Percentiles rank a stretch among this genome's conserved stretches.
These are phyloP conservation scores for Gadus chalcogrammus DNA, from an alignment of 2,113 vertebrate genomes.

Conservation along the genomic window DNA sequence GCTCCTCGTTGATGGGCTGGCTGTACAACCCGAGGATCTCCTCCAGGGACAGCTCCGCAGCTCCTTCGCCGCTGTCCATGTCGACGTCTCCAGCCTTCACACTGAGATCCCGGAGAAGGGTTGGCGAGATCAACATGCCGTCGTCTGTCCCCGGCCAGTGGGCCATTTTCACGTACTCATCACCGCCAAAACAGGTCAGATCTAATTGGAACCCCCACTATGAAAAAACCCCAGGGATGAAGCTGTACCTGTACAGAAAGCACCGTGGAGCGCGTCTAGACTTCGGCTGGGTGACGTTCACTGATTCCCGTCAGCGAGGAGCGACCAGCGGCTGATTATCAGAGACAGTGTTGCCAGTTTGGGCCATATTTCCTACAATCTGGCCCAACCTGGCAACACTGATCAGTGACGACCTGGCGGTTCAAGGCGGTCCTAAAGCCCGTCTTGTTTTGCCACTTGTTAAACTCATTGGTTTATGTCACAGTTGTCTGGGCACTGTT, in stretches of 20 bases:
- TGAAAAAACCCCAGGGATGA: too few relatives aligned
- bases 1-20: slow-evolving; percentile 96
- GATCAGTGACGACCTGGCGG: too few relatives aligned
- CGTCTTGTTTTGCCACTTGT: background rate
- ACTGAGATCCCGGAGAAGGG: slow-evolving; percentile 41
- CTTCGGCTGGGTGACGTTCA: too few relatives aligned
- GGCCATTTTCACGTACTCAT: slow-evolving; percentile 53
- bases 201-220: too few relatives aligned
- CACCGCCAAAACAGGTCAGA: too few relatives aligned
- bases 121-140: slow-evolving; percentile 56
- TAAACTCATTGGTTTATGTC: background rate
- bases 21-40: slow-evolving; percentile 87
- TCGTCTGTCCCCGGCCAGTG: slow-evolving; percentile 60
- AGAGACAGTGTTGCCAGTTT: too few relatives aligned
- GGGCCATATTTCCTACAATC: too few relatives aligned
- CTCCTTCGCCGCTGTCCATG: slow-evolving; percentile 60
- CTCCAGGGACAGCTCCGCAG: slow-evolving; percentile 80
- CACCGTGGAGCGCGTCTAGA: too few relatives aligned
- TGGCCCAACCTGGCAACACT: too few relatives aligned
- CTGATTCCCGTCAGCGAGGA: too few relatives aligned
- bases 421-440: slow-evolving; percentile 53
- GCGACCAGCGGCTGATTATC: too few relatives aligned
- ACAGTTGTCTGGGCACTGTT: background rate
- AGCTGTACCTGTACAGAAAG: too few relatives aligned
- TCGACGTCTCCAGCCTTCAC: slow-evolving; percentile 44